Percentiles rank a stretch among this genome's conserved stretches.
Conservation (phyloP, 2,113 vertebrate species). For the Xiphias gladius region DNA sequence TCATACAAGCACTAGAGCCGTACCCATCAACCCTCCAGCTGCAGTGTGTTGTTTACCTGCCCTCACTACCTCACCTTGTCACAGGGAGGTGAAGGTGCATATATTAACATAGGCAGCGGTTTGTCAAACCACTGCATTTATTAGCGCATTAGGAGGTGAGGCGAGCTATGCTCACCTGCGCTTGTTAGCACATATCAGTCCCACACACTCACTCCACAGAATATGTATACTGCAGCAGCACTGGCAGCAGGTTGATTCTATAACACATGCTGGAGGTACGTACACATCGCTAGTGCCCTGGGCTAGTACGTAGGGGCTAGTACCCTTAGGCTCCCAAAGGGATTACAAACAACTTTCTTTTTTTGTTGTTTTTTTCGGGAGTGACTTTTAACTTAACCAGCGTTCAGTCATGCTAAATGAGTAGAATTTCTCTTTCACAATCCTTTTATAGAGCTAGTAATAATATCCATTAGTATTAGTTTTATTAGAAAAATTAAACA, state of each 20-base stretch:
- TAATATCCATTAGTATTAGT: background rate
- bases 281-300: slow-evolving; percentile 18
- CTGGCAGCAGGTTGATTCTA: slow-evolving; percentile 70
- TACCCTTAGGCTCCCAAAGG: background rate
- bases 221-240: slow-evolving; percentile 53
- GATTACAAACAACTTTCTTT: slow-evolving; percentile 18
- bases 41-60: slow-evolving; percentile 78
- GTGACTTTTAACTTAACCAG: slow-evolving; percentile 9
- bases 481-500: background rate
- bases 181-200: slow-evolving; percentile 81
- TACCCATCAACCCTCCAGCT: slow-evolving; percentile 52
- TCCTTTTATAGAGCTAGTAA: background rate
- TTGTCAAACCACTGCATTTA: slow-evolving; percentile 92
- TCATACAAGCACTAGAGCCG: slow-evolving; percentile 23
- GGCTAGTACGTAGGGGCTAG: no score
- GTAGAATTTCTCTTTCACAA: background rate
- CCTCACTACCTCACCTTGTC: slow-evolving; percentile 87
- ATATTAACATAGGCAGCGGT: slow-evolving; percentile 90
- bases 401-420: background rate
- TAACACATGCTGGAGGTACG: slow-evolving; percentile 50
- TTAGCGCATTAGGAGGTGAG: slow-evolving; percentile 90
- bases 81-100: slow-evolving; percentile 90
- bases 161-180: slow-evolving; percentile 81
- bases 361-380: background rate
- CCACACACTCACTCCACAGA: slow-evolving; percentile 64